Evolutionary conservation across 2,888 invertebrate genomes (phyloP).

Genomic region (Acheta domesticus): DNA sequence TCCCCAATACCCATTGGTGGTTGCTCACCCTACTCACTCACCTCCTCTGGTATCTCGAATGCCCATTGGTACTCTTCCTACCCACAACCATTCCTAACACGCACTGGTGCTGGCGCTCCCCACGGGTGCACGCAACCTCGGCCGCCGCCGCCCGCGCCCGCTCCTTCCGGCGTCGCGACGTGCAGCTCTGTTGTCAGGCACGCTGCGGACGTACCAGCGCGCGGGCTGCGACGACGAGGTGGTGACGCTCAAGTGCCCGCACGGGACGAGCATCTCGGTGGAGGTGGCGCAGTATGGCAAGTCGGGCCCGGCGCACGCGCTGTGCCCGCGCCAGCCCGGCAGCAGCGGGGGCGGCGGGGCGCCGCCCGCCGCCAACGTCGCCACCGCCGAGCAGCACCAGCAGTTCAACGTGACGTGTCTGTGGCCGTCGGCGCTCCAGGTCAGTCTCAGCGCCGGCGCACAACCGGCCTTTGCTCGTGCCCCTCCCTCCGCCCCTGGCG

Average conservation of each 20-base stretch:
- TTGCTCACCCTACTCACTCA: too few relatives aligned
- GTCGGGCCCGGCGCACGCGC: conserved; percentile 55
- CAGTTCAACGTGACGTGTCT: conserved; percentile 63
- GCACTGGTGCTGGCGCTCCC: too few relatives aligned
- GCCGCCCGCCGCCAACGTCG: conserved; percentile 48
- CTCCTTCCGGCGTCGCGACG: conserved; percentile 30
- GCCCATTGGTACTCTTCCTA: too few relatives aligned
- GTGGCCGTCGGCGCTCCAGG: conserved; percentile 76
- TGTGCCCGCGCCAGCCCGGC: conserved; percentile 49
- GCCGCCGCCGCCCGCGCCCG: too few relatives aligned
- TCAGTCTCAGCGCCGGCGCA: conserved; percentile 47
- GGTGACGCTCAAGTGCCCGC: conserved; percentile 82
- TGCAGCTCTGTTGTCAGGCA: conserved; percentile 84
- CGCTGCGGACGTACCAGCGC: conserved; percentile 84
- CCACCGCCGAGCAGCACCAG: conserved; percentile 53
- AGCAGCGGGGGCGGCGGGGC: background rate
- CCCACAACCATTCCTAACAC: too few relatives aligned
- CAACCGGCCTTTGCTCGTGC: background rate
- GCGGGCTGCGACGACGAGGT: conserved; percentile 90
- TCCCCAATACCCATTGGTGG: too few relatives aligned
- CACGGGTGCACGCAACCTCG: too few relatives aligned
- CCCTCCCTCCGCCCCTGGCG: background rate
- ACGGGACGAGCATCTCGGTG: conserved; percentile 86
- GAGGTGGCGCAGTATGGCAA: conserved; percentile 88
- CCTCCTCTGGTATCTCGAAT: too few relatives aligned